Evolutionary conservation across 2,113 vertebrate genomes (phyloP).

Genomic region (Eretmochelys imbricata): DNA sequence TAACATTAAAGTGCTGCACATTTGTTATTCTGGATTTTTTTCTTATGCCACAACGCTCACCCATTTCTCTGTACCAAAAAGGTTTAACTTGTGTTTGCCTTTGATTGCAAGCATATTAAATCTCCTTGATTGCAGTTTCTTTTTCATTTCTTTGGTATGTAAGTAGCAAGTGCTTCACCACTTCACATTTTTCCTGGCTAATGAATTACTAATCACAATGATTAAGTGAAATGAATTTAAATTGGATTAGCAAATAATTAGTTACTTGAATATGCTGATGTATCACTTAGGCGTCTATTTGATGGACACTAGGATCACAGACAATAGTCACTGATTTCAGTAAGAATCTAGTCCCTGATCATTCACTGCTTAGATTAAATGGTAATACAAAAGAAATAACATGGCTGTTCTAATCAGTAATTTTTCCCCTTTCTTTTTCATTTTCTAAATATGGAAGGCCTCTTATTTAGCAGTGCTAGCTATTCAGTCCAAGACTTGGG

Average conservation of each 20-base stretch:
- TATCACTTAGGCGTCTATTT: background rate
- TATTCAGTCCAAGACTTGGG: background rate
- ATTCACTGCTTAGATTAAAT: background rate
- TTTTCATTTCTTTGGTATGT: background rate
- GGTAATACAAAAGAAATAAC: background rate
- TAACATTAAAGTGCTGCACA: slow-evolving; percentile 78
- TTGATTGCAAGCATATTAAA: background rate
- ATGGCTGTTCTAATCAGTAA: background rate
- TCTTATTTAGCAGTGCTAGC: background rate
- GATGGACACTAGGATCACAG: background rate
- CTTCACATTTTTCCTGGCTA: slow-evolving; percentile 3
- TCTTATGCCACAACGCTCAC: slow-evolving; percentile 21
- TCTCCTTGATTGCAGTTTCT: slow-evolving; percentile 19
- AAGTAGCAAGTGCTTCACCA: background rate
- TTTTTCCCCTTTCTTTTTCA: background rate
- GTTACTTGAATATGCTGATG: background rate
- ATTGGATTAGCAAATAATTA: slow-evolving; percentile 17
- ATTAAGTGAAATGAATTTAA: slow-evolving; percentile 19
- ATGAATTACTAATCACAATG: slow-evolving; percentile 35
- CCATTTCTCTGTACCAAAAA: slow-evolving; percentile 27
- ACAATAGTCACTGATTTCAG: background rate
- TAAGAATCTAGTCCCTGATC: background rate
- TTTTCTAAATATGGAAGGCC: background rate
- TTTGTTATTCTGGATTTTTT: slow-evolving; percentile 65
- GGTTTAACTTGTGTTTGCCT: slow-evolving; percentile 41